Percentiles rank a stretch among this genome's conserved stretches.
Evolutionary conservation across 2,113 vertebrate species (phyloP).

Genomic region (Silurus glanis): DNA sequence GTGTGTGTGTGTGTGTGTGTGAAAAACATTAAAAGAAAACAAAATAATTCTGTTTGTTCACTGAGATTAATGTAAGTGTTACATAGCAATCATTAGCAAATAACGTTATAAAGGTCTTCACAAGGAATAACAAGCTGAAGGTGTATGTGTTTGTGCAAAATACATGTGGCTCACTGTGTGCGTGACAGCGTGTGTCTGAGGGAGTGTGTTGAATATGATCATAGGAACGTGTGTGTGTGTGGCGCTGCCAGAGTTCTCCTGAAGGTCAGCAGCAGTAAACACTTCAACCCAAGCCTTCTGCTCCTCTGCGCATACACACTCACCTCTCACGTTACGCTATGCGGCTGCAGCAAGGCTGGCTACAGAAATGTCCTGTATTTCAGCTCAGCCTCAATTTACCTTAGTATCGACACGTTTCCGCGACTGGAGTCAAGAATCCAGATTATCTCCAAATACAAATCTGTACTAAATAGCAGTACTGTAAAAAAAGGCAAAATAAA

Average conservation of each 20-base stretch:
- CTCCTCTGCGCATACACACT: not conserved
- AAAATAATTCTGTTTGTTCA: not conserved
- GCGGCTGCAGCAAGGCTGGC: not conserved
- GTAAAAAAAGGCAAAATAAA: not conserved
- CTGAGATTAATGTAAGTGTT: not conserved
- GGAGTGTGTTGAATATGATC: not conserved
- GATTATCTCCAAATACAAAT: not conserved
- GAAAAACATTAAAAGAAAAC: not conserved
- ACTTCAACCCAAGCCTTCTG: conserved; percentile 3
- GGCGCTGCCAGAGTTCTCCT: conserved; percentile 26
- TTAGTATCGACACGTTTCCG: not conserved
- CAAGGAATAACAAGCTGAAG: not conserved
- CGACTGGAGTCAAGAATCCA: not conserved
- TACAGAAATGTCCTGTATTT: not conserved
- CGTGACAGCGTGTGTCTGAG: not conserved
- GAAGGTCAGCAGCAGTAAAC: conserved; percentile 44
- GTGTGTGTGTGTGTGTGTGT: not conserved
- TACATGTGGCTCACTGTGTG: not conserved
- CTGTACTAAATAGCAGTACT: not conserved
- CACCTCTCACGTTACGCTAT: not conserved
- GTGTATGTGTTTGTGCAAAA: not conserved
- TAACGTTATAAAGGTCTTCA: not conserved
- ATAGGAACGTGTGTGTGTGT: conserved; percentile 3
- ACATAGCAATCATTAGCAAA: not conserved
- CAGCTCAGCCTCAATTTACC: not conserved